phyloP scores from a whole-genome alignment of 2,797 vertebrate species.

The Cygnus olor region DNA sequence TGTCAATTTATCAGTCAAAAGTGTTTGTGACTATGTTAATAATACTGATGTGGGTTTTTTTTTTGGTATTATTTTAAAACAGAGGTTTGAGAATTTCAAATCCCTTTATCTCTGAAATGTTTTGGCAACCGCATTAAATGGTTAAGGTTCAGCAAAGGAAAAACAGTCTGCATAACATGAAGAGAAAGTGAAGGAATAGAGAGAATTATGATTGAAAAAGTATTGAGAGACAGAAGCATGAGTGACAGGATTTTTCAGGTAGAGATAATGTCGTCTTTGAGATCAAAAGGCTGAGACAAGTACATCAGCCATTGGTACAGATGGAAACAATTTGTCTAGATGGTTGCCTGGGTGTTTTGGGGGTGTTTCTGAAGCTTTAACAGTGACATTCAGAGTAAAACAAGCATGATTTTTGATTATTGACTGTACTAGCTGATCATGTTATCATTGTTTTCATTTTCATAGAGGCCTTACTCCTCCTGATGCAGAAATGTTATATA shows the following conservation, averaged over 20 bases:
- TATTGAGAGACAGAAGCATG: background rate
- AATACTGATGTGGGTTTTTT: background rate
- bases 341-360: background rate
- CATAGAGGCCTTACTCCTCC: conserved; percentile 90
- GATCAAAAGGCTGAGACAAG: background rate
- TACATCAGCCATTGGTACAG: background rate
- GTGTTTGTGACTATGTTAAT: background rate
- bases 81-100: background rate
- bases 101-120: background rate
- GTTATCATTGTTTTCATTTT: conserved; percentile 29
- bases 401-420: background rate
- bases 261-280: background rate
- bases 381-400: background rate
- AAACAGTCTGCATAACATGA: background rate
- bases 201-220: background rate
- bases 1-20: background rate
- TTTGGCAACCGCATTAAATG: background rate
- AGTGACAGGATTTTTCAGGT: background rate
- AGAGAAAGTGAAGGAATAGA: background rate
- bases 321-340: background rate
- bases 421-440: background rate
- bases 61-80: background rate
- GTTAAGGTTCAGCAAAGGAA: background rate
- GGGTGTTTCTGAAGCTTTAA: background rate
- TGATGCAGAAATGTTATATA: conserved; percentile 95